phyloP scores from a whole-genome alignment of 2,888 invertebrate species.

The Volucella inanis region DNA sequence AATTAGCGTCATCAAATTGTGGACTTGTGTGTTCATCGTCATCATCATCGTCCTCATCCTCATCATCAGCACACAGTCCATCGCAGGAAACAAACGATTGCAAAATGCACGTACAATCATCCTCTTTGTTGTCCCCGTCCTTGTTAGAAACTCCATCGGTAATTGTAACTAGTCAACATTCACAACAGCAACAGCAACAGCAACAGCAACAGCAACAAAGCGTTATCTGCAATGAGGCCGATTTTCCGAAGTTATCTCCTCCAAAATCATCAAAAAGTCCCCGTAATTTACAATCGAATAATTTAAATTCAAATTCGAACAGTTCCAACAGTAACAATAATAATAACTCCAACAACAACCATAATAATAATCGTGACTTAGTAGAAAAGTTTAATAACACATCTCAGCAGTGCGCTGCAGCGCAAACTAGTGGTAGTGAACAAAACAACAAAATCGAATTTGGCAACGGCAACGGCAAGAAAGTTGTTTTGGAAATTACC shows the following conservation, averaged over 20 bases:
- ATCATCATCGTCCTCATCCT: slow-evolving; percentile 73
- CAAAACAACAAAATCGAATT: slow-evolving; percentile 77
- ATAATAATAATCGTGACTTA: slow-evolving; percentile 63
- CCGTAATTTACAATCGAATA: slow-evolving; percentile 73
- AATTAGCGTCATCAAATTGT: slow-evolving; percentile 63
- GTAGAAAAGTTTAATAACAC: slow-evolving; percentile 69
- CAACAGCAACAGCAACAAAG: slow-evolving; percentile 76
- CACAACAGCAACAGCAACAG: slow-evolving; percentile 77
- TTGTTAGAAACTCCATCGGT: slow-evolving; percentile 81
- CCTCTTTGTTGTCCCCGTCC: slow-evolving; percentile 78
- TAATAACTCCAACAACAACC: slow-evolving; percentile 48
- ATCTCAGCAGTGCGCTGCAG: slow-evolving; percentile 54
- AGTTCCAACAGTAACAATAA: slow-evolving; percentile 68
- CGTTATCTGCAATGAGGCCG: slow-evolving; percentile 82
- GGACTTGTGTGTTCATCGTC: slow-evolving; percentile 74
- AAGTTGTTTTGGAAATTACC: slow-evolving; percentile 77
- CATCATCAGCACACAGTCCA: slow-evolving; percentile 72
- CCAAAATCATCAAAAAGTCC: slow-evolving; percentile 82
- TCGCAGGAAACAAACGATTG: slow-evolving; percentile 78
- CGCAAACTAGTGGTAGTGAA: slow-evolving; percentile 73
- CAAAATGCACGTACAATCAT: slow-evolving; percentile 79
- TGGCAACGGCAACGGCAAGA: slow-evolving; percentile 64
- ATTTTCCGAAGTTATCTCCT: slow-evolving; percentile 83
- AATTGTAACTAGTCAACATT: slow-evolving; percentile 82
- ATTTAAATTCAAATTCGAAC: slow-evolving; percentile 61